Percentiles rank a stretch among this genome's conserved stretches.
These are phyloP conservation scores for Romanogobio albipinnatus DNA, from an alignment of 2,113 vertebrate species.

Conservation along the genomic window DNA sequence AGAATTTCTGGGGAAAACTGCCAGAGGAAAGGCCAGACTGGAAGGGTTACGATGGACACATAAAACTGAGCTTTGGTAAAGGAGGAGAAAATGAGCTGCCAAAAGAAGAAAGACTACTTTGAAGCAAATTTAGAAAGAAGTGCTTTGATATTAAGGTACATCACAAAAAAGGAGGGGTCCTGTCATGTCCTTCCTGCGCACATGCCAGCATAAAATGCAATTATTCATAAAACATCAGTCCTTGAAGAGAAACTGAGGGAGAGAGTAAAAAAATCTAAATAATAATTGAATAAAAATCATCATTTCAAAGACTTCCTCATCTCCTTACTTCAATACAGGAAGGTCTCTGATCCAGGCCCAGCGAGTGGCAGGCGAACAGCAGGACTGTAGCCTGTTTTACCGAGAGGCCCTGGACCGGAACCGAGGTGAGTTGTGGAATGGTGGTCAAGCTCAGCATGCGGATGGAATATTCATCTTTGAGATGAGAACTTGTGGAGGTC, in stretches of 20 bases:
- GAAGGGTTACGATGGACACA: constrained; percentile 25
- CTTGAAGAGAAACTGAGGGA: constrained; percentile 63
- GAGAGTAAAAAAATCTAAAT: constrained; percentile 44
- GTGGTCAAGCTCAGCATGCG: constrained; percentile 24
- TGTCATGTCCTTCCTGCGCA: constrained; percentile 47
- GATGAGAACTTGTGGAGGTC: neutral
- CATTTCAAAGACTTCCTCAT: constrained; percentile 32
- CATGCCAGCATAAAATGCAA: constrained; percentile 62
- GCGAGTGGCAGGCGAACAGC: constrained; percentile 25
- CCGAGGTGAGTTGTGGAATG: neutral
- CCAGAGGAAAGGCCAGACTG: neutral
- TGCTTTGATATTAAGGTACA: constrained; percentile 69
- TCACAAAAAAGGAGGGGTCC: constrained; percentile 49
- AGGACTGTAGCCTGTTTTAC: constrained; percentile 1
- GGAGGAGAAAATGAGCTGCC: constrained; percentile 48
- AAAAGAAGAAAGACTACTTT: constrained; percentile 61
- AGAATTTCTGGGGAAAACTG: neutral
- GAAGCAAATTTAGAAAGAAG: constrained; percentile 61
- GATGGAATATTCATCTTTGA: constrained; percentile 8
- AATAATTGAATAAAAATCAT: constrained; percentile 30
- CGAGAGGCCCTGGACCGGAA: neutral
- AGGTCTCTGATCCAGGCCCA: constrained; percentile 28
- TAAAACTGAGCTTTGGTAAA: constrained; percentile 35
- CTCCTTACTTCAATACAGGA: constrained; percentile 20
- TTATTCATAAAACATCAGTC: constrained; percentile 59